These are phyloP conservation scores for Pararge aegeria DNA, from an alignment of 1,140 invertebrate species.

Conservation along the genomic window DNA sequence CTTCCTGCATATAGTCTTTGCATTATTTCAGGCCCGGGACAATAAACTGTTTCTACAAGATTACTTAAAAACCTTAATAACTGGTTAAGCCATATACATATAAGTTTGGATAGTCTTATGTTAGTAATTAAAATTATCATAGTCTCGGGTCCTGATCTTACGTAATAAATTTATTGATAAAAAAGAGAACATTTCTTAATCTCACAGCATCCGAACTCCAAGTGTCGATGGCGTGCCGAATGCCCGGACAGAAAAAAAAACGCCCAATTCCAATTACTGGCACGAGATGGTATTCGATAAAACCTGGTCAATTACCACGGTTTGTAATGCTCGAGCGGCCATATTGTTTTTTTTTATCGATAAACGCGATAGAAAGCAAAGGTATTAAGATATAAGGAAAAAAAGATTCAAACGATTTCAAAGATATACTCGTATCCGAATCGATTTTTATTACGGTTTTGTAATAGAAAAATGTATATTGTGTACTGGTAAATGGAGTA, in stretches of 20 bases:
- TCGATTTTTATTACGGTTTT: background rate
- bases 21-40: too few relatives aligned
- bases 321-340: slow-evolving; percentile 34
- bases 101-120: too few relatives aligned
- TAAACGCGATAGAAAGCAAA: slow-evolving; percentile 16
- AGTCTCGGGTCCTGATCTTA: background rate
- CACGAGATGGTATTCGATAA: slow-evolving; percentile 37
- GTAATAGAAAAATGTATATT: slow-evolving; percentile 6
- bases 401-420: slow-evolving; percentile 1
- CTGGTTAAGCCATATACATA: too few relatives aligned
- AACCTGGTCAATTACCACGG: slow-evolving; percentile 36
- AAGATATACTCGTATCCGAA: background rate
- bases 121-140: slow-evolving; percentile 4
- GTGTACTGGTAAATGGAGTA: background rate
- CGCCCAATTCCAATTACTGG: slow-evolving; percentile 32
- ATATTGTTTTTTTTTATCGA: slow-evolving; percentile 36
- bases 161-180: background rate
- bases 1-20: too few relatives aligned
- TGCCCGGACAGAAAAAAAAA: slow-evolving; percentile 21
- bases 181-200: slow-evolving; percentile 10
- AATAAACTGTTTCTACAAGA: too few relatives aligned
- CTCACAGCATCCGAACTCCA: slow-evolving; percentile 16
- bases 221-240: slow-evolving; percentile 19
- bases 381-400: slow-evolving; percentile 14
- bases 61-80: too few relatives aligned